phyloP scores from a whole-genome alignment of 2,888 invertebrate genomes.

The Agriopis leucophaearia region DNA sequence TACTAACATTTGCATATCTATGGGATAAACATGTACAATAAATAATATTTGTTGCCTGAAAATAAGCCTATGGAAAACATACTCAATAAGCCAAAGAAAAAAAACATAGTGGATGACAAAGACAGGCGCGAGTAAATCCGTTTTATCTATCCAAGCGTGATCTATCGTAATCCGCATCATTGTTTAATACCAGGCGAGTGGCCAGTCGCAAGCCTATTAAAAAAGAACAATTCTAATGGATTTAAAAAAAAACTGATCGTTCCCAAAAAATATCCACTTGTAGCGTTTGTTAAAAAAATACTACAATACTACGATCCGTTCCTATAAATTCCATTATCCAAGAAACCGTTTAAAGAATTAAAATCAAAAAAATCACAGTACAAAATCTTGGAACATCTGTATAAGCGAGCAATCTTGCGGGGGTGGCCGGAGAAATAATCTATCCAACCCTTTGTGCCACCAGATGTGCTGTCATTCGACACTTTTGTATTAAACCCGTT shows the following conservation, averaged over 20 bases:
- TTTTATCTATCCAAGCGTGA: too few relatives aligned
- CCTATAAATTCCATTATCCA: constrained; percentile 49
- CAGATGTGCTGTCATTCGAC: constrained; percentile 87
- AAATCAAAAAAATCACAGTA: constrained; percentile 52
- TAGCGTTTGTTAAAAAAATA: not conserved
- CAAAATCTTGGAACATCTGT: constrained; percentile 76
- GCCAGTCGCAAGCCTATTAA: too few relatives aligned
- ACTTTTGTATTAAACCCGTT: constrained; percentile 86
- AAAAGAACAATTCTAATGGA: not conserved
- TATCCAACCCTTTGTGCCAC: constrained; percentile 85
- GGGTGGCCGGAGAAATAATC: constrained; percentile 85
- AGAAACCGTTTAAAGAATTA: constrained; percentile 57
- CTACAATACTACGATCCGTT: constrained; percentile 5
- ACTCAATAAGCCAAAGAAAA: too few relatives aligned
- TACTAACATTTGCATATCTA: too few relatives aligned
- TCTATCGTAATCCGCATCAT: too few relatives aligned
- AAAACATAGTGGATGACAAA: too few relatives aligned
- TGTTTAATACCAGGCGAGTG: too few relatives aligned
- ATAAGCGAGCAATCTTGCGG: constrained; percentile 83
- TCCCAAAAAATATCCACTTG: not conserved
- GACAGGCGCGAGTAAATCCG: too few relatives aligned
- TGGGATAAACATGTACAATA: too few relatives aligned
- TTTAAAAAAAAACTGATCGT: too few relatives aligned
- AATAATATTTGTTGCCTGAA: too few relatives aligned
- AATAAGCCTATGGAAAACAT: too few relatives aligned